A percentile compares a stretch with the other conserved stretches of the same genome.
phyloP scores from a whole-genome alignment of 1,140 invertebrate genomes.

The Heliconius nattereri region DNA sequence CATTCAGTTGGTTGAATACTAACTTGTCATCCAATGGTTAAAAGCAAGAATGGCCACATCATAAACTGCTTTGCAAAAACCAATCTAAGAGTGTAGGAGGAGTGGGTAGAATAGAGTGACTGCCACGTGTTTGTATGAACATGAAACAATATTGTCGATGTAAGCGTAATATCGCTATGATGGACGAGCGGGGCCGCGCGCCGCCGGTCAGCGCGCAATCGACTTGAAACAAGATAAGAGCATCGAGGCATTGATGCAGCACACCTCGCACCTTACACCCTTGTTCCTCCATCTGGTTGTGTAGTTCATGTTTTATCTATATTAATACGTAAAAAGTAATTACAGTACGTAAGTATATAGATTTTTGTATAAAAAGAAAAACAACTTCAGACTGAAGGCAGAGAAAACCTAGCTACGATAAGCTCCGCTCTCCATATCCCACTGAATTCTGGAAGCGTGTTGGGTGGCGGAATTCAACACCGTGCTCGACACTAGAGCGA shows the following conservation, averaged over 20 bases:
- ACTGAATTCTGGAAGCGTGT: no score
- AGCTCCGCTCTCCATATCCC: no score
- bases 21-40: slow-evolving; percentile 23
- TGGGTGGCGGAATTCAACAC: no score
- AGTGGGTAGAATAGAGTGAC: slow-evolving; percentile 35
- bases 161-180: slow-evolving; percentile 76
- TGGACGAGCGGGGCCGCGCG: slow-evolving; percentile 60
- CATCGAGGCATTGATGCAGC: slow-evolving; percentile 35
- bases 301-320: slow-evolving; percentile 17
- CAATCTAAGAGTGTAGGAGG: neutral
- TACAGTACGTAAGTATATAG: neutral
- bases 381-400: no score
- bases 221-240: slow-evolving; percentile 73
- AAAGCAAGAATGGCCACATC: slow-evolving; percentile 45
- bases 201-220: slow-evolving; percentile 71
- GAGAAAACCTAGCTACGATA: no score
- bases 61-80: slow-evolving; percentile 5
- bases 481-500: neutral
- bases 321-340: neutral
- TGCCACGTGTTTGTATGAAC: slow-evolving; percentile 54
- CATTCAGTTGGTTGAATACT: slow-evolving; percentile 17
- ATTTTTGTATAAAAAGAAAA: no score
- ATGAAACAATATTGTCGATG: slow-evolving; percentile 76
- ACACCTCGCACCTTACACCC: slow-evolving; percentile 37
- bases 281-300: slow-evolving; percentile 26